A percentile compares a stretch with the other conserved stretches of the same genome.
Evolutionary conservation across 2,888 invertebrate species (phyloP).

Genomic region (Troides oblongomaculatus): DNA sequence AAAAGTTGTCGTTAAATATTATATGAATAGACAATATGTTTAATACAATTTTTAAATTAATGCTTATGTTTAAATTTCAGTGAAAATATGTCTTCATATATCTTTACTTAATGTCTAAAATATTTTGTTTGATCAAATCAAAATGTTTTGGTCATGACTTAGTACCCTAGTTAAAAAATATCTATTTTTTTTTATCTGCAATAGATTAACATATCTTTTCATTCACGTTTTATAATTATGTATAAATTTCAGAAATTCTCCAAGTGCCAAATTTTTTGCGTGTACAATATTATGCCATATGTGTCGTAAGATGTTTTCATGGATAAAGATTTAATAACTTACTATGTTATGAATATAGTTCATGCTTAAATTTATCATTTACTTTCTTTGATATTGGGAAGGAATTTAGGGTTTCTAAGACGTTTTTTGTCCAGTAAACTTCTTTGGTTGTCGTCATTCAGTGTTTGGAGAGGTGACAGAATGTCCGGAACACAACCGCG

Average conservation of each 20-base stretch:
- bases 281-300: conserved; percentile 64
- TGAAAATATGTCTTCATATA: background rate
- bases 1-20: background rate
- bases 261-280: conserved; percentile 64
- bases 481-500: no score
- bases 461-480: no score
- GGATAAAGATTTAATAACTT: background rate
- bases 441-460: no score
- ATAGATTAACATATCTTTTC: no score
- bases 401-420: no score
- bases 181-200: no score
- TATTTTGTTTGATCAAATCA: background rate
- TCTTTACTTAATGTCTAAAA: background rate
- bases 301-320: conserved; percentile 36
- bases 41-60: background rate
- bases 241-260: conserved; percentile 42
- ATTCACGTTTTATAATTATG: no score
- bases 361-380: no score
- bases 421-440: no score
- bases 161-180: background rate
- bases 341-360: background rate
- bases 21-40: no score
- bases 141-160: background rate
- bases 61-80: background rate
- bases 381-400: no score